Conservation (phyloP, 2,888 invertebrate genomes). For the Epirrhoe alternata region DNA sequence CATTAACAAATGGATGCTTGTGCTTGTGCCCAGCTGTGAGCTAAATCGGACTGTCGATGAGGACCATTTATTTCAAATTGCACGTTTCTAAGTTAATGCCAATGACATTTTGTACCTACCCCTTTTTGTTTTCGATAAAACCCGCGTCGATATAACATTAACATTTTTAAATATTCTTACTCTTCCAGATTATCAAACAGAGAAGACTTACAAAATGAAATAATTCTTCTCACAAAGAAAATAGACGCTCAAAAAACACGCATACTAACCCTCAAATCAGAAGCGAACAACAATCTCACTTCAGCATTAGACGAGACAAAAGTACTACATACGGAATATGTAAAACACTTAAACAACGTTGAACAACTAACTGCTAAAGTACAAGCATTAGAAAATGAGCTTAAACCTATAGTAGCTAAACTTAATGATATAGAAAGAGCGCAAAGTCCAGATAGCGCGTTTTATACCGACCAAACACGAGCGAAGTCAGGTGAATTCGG, state of each 20-base stretch:
- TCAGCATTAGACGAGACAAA: conserved; percentile 89
- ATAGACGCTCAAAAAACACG: conserved; percentile 88
- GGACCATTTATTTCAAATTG: too few relatives aligned
- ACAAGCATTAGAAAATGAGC: conserved; percentile 87
- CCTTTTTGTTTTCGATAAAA: too few relatives aligned
- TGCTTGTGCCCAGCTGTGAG: too few relatives aligned
- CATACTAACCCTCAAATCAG: conserved; percentile 87
- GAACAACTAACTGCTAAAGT: conserved; percentile 89
- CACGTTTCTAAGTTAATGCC: too few relatives aligned
- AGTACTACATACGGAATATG: conserved; percentile 87
- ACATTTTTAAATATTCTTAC: conserved; percentile 1
- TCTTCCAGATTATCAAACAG: conserved; percentile 89
- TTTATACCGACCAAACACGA: conserved; percentile 84
- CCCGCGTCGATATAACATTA: neutral
- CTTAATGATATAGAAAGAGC: conserved; percentile 76
- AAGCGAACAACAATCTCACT: conserved; percentile 87
- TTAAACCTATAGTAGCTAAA: conserved; percentile 80
- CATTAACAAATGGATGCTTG: too few relatives aligned
- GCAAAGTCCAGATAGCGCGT: conserved; percentile 79
- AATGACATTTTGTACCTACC: too few relatives aligned
- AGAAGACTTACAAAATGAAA: conserved; percentile 93
- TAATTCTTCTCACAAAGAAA: conserved; percentile 86
- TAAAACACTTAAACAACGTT: conserved; percentile 79
- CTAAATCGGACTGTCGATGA: too few relatives aligned
- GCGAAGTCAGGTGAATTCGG: conserved; percentile 79